These are phyloP conservation scores for Creontiades dilutus DNA, from an alignment of 2,888 invertebrate species.

Conservation along the genomic window DNA sequence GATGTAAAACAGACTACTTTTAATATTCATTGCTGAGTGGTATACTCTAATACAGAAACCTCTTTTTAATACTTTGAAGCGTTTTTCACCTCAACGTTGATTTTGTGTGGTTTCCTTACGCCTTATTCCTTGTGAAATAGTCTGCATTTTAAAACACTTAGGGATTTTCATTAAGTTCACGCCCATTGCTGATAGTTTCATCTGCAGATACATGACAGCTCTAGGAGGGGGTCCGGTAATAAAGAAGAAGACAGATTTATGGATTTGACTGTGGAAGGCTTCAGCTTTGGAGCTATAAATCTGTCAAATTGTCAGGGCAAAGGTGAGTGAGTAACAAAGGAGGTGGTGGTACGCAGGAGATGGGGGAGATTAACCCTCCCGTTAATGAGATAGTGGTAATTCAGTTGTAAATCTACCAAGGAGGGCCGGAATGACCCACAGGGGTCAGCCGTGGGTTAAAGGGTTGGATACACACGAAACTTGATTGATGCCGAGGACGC, in stretches of 20 bases:
- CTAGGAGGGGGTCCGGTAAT: not conserved
- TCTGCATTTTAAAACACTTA: no score
- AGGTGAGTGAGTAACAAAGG: conserved; percentile 62
- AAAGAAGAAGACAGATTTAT: conserved; percentile 54
- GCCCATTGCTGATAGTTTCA: not conserved
- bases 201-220: not conserved
- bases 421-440: conserved; percentile 47
- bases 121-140: no score
- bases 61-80: no score
- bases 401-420: conserved; percentile 68
- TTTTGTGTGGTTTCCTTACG: no score
- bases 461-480: conserved; percentile 66
- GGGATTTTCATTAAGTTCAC: no score
- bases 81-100: no score
- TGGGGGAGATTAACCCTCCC: conserved; percentile 50
- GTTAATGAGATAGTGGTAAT: conserved; percentile 70
- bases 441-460: conserved; percentile 61
- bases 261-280: conserved; percentile 34
- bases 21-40: no score
- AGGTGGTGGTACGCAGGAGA: conserved; percentile 30
- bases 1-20: no score
- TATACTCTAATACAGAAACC: no score
- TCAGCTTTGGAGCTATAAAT: conserved; percentile 51
- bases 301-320: conserved; percentile 58
- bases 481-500: conserved; percentile 64